These are phyloP conservation scores for Ophraella communa DNA, from an alignment of 2,888 invertebrate species.

Conservation along the genomic window DNA sequence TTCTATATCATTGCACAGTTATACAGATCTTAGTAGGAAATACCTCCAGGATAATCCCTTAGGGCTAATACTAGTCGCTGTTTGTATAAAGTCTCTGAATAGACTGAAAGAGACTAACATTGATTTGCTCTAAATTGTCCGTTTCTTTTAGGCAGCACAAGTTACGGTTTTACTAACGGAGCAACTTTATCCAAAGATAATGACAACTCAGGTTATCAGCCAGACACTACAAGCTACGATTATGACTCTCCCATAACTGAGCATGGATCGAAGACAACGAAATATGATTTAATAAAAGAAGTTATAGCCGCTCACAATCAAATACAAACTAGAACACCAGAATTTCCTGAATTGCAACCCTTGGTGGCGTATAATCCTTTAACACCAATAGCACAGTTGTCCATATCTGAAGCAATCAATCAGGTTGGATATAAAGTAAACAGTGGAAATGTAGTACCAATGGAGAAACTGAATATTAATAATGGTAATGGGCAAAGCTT, in stretches of 20 bases:
- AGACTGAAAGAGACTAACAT: too few species aligned
- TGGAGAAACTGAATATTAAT: constrained; percentile 55
- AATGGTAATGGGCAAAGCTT: constrained; percentile 62
- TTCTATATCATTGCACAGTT: too few species aligned
- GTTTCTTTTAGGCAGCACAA: constrained; percentile 75
- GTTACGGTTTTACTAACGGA: constrained; percentile 22
- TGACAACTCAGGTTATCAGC: constrained; percentile 40
- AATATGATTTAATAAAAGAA: constrained; percentile 70
- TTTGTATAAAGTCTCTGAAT: too few species aligned
- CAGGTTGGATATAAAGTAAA: constrained; percentile 2
- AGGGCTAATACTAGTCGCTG: too few species aligned
- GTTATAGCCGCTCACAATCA: constrained; percentile 53
- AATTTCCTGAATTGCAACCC: constrained; percentile 44
- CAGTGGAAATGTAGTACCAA: constrained; percentile 31
- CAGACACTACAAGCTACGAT: constrained; percentile 65
- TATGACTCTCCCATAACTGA: constrained; percentile 90
- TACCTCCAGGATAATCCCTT: too few species aligned
- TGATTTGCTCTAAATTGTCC: too few species aligned
- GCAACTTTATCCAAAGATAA: constrained; percentile 17
- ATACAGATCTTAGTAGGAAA: too few species aligned
- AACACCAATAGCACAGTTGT: background rate
- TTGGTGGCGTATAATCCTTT: constrained; percentile 50
- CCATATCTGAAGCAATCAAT: constrained; percentile 34
- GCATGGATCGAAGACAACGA: constrained; percentile 85
- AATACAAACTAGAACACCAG: constrained; percentile 49